These are phyloP conservation scores for Acanthiza pusilla DNA, from an alignment of 2,797 vertebrate genomes.

Conservation along the genomic window DNA sequence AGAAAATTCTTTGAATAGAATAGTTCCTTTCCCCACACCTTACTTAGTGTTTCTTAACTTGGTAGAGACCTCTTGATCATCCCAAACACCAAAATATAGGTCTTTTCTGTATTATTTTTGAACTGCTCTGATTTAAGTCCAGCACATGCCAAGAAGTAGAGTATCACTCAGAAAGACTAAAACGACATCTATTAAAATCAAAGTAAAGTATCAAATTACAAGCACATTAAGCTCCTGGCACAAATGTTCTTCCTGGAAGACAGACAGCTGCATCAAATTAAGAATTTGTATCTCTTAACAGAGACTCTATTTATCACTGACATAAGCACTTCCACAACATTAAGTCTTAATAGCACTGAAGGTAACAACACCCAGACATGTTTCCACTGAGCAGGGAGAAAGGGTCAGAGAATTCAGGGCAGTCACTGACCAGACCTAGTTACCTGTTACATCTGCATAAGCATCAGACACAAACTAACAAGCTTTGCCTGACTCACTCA, in stretches of 20 bases:
- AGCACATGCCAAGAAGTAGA: not conserved
- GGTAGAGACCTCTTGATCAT: not conserved
- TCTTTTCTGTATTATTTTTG: not conserved
- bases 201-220: not conserved
- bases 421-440: not conserved
- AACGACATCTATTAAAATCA: not conserved
- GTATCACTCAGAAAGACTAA: not conserved
- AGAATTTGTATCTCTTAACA: not conserved
- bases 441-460: not conserved
- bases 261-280: not conserved
- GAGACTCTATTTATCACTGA: not conserved
- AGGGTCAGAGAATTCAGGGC: not conserved
- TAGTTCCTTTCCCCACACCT: rapidly evolving
- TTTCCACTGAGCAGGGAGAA: not conserved
- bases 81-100: not conserved
- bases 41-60: not conserved
- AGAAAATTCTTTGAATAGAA: not conserved
- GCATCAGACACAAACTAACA: not conserved
- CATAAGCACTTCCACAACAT: not conserved
- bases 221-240: not conserved
- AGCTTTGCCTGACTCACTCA: not conserved
- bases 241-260: not conserved
- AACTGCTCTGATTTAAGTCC: not conserved
- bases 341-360: not conserved
- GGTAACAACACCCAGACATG: not conserved